Evolutionary conservation across 2,797 vertebrate species (phyloP).

Genomic region (Lindbergichthys nudifrons): DNA sequence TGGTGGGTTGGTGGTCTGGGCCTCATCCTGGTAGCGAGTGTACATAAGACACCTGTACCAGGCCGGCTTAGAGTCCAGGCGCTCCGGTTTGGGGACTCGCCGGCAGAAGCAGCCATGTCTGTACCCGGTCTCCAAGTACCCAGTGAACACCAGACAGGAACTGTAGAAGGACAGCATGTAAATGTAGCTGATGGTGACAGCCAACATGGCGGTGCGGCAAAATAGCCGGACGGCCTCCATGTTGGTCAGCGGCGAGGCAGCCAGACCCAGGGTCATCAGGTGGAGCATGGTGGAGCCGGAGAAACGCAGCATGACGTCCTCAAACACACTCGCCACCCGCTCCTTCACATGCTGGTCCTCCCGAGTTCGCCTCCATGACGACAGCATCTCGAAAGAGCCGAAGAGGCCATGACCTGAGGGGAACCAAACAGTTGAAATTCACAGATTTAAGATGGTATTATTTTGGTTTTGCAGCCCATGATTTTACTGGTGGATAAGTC

Average conservation of each 20-base stretch:
- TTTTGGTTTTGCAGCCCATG: neutral
- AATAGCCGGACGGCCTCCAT: constrained; percentile 98
- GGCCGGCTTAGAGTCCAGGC: constrained; percentile 93
- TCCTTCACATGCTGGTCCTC: constrained; percentile 99
- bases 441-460: neutral
- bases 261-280: constrained; percentile 96
- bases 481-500: neutral
- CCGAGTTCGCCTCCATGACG: constrained; percentile 96
- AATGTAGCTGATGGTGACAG: constrained; percentile 96
- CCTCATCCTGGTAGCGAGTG: constrained; percentile 94
- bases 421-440: neutral
- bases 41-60: constrained; percentile 98
- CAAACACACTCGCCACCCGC: constrained; percentile 95
- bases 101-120: constrained; percentile 98
- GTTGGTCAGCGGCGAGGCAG: constrained; percentile 99
- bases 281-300: constrained; percentile 97
- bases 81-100: constrained; percentile 88
- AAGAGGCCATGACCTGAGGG: constrained; percentile 94
- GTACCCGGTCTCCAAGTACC: constrained; percentile 98
- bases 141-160: constrained; percentile 98
- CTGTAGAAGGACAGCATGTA: constrained; percentile 98
- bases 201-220: constrained; percentile 95
- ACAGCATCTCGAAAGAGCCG: constrained; percentile 98
- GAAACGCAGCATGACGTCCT: constrained; percentile 97
- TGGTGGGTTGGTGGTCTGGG: constrained; percentile 46